Evolutionary conservation across 2,797 vertebrate genomes (phyloP).

Genomic region (Periophthalmus magnuspinnatus): DNA sequence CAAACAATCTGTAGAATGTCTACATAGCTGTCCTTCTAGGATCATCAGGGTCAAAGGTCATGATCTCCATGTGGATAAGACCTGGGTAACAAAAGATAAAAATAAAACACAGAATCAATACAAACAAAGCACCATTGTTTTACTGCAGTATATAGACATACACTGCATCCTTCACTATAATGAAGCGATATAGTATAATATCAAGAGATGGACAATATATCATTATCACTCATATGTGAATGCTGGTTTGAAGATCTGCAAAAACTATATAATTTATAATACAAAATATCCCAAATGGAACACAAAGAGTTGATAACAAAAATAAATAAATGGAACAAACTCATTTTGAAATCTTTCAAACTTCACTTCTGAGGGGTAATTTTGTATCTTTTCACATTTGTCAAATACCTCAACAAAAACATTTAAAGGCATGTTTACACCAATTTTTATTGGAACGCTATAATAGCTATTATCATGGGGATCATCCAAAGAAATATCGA

Average conservation of each 20-base stretch:
- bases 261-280: too few species aligned
- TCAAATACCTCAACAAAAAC: neutral
- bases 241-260: too few species aligned
- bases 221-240: too few species aligned
- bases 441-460: too few species aligned
- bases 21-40: slow-evolving; percentile 74
- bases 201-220: too few species aligned
- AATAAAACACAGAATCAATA: neutral
- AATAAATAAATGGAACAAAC: too few species aligned
- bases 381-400: neutral
- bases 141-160: neutral
- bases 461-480: too few species aligned
- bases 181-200: neutral
- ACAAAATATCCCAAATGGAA: too few species aligned
- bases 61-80: slow-evolving; percentile 85
- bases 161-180: neutral
- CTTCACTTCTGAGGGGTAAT: too few species aligned
- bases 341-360: too few species aligned
- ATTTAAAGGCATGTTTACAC: neutral
- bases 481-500: too few species aligned
- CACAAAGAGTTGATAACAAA: too few species aligned
- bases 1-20: neutral
- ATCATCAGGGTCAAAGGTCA: slow-evolving; percentile 81
- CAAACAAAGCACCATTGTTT: neutral
- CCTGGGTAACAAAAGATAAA: slow-evolving; percentile 52